These are phyloP conservation scores for Australoheros scitulus DNA, from an alignment of 2,113 vertebrate species.

Conservation along the genomic window DNA sequence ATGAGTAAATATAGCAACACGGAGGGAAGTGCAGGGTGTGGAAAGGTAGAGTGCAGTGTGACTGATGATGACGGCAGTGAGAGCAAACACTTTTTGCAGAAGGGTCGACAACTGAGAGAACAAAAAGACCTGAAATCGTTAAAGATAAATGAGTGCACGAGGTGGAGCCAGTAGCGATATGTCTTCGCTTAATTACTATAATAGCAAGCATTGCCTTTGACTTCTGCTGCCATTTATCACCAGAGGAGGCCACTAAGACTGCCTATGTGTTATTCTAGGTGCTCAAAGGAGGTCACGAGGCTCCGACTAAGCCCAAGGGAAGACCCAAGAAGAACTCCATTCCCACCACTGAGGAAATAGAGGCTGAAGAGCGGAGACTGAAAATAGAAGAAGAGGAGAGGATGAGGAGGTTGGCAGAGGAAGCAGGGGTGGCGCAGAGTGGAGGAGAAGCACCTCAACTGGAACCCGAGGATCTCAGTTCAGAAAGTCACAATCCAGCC, in stretches of 20 bases:
- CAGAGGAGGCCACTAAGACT: constrained; percentile 40
- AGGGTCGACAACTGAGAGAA: constrained; percentile 68
- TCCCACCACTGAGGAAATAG: constrained; percentile 95
- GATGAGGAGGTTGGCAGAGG: constrained; percentile 31
- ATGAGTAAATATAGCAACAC: background rate
- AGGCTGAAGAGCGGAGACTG: constrained; percentile 91
- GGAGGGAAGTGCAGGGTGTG: constrained; percentile 28
- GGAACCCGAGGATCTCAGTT: constrained; percentile 71
- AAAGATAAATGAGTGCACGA: constrained; percentile 72
- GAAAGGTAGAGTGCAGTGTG: constrained; percentile 38
- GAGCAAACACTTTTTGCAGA: constrained; percentile 70
- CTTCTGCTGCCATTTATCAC: constrained; percentile 67
- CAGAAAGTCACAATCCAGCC: constrained; percentile 58
- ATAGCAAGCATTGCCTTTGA: constrained; percentile 73
- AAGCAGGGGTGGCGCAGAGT: background rate
- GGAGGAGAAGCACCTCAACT: constrained; percentile 54
- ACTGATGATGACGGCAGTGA: constrained; percentile 59
- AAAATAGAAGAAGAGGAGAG: constrained; percentile 79
- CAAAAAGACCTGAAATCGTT: constrained; percentile 65
- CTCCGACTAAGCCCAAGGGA: constrained; percentile 98
- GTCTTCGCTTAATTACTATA: constrained; percentile 80
- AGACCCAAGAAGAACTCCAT: constrained; percentile 99
- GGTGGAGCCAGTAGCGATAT: constrained; percentile 58
- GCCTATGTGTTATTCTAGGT: constrained; percentile 81
- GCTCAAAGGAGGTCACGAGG: constrained; percentile 97